A percentile compares a stretch with the other conserved stretches of the same genome.
Conservation (phyloP, 1,140 invertebrate genomes). For the Triops cancriformis region DNA sequence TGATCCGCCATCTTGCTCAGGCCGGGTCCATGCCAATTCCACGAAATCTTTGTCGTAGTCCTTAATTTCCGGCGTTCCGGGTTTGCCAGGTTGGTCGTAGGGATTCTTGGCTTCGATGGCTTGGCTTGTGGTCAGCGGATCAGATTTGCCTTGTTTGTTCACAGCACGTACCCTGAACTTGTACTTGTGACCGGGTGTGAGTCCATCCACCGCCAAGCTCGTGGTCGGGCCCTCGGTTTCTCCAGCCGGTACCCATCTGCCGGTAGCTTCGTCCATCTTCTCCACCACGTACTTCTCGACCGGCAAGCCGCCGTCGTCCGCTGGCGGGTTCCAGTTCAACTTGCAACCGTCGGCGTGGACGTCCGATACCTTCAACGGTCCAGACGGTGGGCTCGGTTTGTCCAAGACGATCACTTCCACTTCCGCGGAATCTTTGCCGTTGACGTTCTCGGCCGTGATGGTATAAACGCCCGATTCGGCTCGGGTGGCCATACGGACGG, state of each 20-base stretch:
- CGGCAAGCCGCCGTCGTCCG: constrained; percentile 80
- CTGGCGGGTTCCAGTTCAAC: constrained; percentile 79
- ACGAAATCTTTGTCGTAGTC: constrained; percentile 91
- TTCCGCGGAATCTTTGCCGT: constrained; percentile 82
- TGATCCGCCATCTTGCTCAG: constrained; percentile 74
- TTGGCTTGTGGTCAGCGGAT: constrained; percentile 78
- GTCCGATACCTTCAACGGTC: constrained; percentile 77
- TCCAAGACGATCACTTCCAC: constrained; percentile 86
- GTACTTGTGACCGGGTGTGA: constrained; percentile 86
- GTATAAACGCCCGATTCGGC: constrained; percentile 85
- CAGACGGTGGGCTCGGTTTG: constrained; percentile 78
- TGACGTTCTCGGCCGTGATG: constrained; percentile 83
- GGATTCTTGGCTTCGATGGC: constrained; percentile 97
- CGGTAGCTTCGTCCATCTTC: constrained; percentile 86
- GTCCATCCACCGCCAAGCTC: constrained; percentile 58
- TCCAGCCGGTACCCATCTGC: constrained; percentile 83
- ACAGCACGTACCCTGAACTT: constrained; percentile 91
- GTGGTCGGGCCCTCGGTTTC: constrained; percentile 75
- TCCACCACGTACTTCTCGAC: constrained; percentile 87
- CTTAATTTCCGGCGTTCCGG: constrained; percentile 75
- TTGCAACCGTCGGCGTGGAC: constrained; percentile 76
- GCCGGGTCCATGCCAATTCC: constrained; percentile 87
- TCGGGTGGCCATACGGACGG: constrained; percentile 72
- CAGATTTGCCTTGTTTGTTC: constrained; percentile 91
- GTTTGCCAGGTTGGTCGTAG: constrained; percentile 76